phyloP scores from a whole-genome alignment of 2,797 vertebrate genomes.

The Phataginus tricuspis region DNA sequence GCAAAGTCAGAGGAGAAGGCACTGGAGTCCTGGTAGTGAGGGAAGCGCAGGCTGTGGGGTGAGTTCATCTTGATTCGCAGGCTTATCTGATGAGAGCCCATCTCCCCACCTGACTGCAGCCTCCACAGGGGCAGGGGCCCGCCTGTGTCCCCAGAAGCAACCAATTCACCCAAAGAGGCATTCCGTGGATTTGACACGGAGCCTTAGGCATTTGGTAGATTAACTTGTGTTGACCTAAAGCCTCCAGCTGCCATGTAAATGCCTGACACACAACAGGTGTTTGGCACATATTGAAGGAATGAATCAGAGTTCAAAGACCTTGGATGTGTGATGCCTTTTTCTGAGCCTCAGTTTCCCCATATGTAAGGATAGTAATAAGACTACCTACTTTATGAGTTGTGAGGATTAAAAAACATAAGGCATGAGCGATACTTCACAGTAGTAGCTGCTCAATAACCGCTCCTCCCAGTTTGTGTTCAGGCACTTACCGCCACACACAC shows the following conservation, averaged over 20 bases:
- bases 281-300: conserved; percentile 10
- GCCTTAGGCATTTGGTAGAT: conserved; percentile 38
- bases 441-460: conserved; percentile 33
- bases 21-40: background rate
- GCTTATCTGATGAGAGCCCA: background rate
- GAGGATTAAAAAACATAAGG: background rate
- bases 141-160: conserved; percentile 25
- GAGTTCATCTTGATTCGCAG: background rate
- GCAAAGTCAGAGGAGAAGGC: background rate
- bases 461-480: background rate
- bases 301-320: conserved; percentile 32
- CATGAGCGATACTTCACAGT: background rate
- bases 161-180: background rate
- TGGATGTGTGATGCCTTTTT: background rate
- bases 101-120: background rate
- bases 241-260: background rate
- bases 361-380: background rate
- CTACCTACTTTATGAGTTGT: background rate
- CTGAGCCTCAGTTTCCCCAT: conserved; percentile 52
- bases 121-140: background rate
- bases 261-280: background rate
- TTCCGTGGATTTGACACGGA: background rate
- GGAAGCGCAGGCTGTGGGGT: background rate
- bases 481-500: conserved; percentile 46
- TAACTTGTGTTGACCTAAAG: conserved; percentile 49